Percentiles rank a stretch among this genome's conserved stretches.
phyloP scores from a whole-genome alignment of 92 coral and sea anemone species.

The Phenganax stokvisi region DNA sequence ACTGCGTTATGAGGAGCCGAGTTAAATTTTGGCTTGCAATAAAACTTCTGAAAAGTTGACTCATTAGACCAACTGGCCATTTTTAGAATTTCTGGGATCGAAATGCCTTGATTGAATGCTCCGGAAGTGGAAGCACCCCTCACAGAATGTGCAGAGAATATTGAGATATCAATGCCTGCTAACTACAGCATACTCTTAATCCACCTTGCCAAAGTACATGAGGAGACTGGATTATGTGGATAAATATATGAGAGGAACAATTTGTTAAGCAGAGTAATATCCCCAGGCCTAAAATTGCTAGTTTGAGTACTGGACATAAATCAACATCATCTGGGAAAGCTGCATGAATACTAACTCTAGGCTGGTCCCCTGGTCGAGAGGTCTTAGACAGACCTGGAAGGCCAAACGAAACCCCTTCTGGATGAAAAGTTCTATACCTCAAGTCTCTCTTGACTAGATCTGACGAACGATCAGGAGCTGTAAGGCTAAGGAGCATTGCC shows the following conservation, averaged over 20 bases:
- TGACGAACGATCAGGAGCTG: conserved; percentile 46
- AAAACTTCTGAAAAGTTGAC: conserved; percentile 39
- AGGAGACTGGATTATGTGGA: conserved; percentile 39
- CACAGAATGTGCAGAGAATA: conserved; percentile 47
- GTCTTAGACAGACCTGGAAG: conserved; percentile 44
- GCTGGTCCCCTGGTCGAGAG: conserved; percentile 11
- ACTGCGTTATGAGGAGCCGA: conserved; percentile 44
- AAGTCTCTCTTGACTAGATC: conserved; percentile 44
- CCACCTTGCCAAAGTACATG: conserved; percentile 48
- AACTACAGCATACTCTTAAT: conserved; percentile 11
- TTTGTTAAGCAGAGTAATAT: conserved; percentile 43
- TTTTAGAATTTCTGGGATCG: conserved; percentile 37
- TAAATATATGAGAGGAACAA: conserved; percentile 37
- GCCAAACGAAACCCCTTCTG: conserved; percentile 45
- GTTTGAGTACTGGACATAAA: conserved; percentile 38
- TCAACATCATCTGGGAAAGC: conserved; percentile 36
- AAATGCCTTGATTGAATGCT: conserved; percentile 42
- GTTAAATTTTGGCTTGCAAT: conserved; percentile 46
- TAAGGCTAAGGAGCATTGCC: conserved; percentile 17
- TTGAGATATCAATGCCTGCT: conserved; percentile 37
- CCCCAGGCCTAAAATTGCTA: conserved; percentile 33
- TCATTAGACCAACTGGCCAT: conserved; percentile 47
- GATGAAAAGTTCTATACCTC: conserved; percentile 33
- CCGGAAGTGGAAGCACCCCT: conserved; percentile 47
- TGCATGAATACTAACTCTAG: conserved; percentile 47